Evolutionary conservation across 2,888 invertebrate genomes (phyloP).

Genomic region (Cheilosia variabilis): DNA sequence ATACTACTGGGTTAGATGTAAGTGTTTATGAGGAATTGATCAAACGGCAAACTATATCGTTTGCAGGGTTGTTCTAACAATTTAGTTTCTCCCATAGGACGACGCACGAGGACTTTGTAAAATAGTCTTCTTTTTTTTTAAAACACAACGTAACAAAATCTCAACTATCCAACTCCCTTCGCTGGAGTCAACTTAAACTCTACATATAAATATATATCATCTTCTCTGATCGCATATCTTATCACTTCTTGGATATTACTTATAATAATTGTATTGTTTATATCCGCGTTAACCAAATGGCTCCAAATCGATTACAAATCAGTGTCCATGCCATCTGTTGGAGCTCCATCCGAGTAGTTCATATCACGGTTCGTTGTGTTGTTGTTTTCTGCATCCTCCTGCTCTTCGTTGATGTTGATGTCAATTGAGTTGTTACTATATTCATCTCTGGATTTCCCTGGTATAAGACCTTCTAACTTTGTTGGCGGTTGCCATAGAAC

Average conservation of each 20-base stretch:
- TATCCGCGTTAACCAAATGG: constrained; percentile 38
- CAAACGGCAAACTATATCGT: constrained; percentile 1
- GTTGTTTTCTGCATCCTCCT: constrained; percentile 44
- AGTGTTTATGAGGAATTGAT: background rate
- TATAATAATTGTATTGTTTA: constrained; percentile 15
- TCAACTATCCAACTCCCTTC: constrained; percentile 14
- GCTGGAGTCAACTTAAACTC: constrained; percentile 50
- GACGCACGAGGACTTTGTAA: constrained; percentile 13
- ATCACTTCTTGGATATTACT: constrained; percentile 59
- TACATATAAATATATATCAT: constrained; percentile 43
- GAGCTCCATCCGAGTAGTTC: constrained; percentile 20
- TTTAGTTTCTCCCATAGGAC: constrained; percentile 8
- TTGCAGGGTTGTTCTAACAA: constrained; percentile 10
- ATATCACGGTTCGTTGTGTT: constrained; percentile 40
- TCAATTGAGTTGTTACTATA: constrained; percentile 39
- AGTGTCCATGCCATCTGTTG: constrained; percentile 65
- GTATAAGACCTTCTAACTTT: constrained; percentile 80
- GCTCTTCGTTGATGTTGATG: constrained; percentile 17
- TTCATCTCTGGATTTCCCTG: background rate
- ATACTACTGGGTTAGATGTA: constrained; percentile 11
- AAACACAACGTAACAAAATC: constrained; percentile 59
- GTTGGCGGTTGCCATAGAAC: constrained; percentile 92
- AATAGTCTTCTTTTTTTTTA: constrained; percentile 33
- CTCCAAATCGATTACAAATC: constrained; percentile 59
- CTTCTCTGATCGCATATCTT: constrained; percentile 31